Base-by-base conservation (phyloP, 2,113 vertebrate species). In the Etia nguti region DNA sequence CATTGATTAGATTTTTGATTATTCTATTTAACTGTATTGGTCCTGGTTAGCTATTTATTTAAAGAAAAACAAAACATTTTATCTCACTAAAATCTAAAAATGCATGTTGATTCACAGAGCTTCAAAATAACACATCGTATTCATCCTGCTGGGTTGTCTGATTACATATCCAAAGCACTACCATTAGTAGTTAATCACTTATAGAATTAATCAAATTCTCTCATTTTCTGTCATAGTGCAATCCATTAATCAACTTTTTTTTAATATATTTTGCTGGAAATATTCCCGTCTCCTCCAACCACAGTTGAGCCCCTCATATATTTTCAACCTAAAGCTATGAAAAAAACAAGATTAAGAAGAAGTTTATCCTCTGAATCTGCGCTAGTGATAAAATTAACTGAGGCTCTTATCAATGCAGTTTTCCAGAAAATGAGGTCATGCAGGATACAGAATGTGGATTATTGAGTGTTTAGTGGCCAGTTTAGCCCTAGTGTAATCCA, bases 401-500 rank as follows among this genome's bases (percentile, higher is more conserved):
- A 85, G 79, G 88, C 86, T 90, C 81, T 93, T 89, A 91, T 94
- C 90, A 38, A 68, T 84, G 81, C 88, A 82, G 84, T 92, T 91
- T 88, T 79, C 50, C 41, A 73, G 46, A 87, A 92, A 93, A 85
- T 82, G 24, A 92, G 92, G 92, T 89, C 93, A 92, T 43, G 80
- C 85, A 56, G 80, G 59, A 94, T 92, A 59, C 88, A 62, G 88
- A 90, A 86, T 80, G 80, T 86, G 90, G 91, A 94, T 93, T 94
- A 92, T 93, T 79, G 80, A 86, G 86, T 86, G 87, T 93, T 93
- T 91, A 92, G 92, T 89, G 84, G 93, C 91, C 90, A 89, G 92
- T 94, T 93, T 91, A 91, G 88, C 89, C 34, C 52, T 62, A 82
- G 77, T 88, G 84, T 92, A 94, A 94, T 94, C 93, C 89, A 93